A percentile compares a stretch with the other conserved stretches of the same genome.
phyloP scores from a whole-genome alignment of 2,113 vertebrate species.

The Galemys pyrenaicus region DNA sequence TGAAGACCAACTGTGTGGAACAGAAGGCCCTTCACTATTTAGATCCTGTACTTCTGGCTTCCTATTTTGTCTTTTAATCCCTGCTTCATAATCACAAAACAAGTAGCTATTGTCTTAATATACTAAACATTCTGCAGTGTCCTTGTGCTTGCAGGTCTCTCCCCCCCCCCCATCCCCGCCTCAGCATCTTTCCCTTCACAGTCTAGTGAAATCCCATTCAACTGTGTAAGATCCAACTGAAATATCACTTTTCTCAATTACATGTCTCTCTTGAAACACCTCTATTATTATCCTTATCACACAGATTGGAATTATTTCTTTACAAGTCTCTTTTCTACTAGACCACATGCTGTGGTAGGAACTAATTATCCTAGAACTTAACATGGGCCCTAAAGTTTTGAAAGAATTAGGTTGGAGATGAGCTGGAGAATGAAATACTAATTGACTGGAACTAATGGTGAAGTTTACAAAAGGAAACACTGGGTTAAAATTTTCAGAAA shows the following conservation, averaged over 20 bases:
- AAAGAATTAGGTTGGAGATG: conserved; percentile 45
- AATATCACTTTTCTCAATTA: not conserved
- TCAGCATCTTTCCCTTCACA: not conserved
- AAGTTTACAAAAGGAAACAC: not conserved
- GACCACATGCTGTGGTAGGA: conserved; percentile 19
- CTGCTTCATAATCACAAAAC: not conserved
- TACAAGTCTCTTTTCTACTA: conserved; percentile 34
- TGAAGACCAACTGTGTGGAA: not conserved
- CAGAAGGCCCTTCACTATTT: not conserved
- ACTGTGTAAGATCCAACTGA: not conserved
- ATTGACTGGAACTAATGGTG: conserved; percentile 38
- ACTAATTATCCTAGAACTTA: conserved; percentile 45
- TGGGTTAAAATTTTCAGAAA: conserved; percentile 37
- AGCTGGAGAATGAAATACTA: conserved; percentile 54
- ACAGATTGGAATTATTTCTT: not conserved
- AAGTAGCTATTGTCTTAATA: not conserved
- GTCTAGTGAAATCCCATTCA: not conserved
- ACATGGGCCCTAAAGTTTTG: conserved; percentile 22
- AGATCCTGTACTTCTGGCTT: not conserved
- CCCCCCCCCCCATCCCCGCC: not conserved
- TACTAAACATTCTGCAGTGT: not conserved
- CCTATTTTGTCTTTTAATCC: not conserved
- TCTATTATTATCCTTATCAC: not conserved
- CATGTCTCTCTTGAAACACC: not conserved
- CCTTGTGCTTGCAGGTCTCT: not conserved